phyloP scores from a whole-genome alignment of 2,888 invertebrate species.

The Dinocampus coccinellae region DNA sequence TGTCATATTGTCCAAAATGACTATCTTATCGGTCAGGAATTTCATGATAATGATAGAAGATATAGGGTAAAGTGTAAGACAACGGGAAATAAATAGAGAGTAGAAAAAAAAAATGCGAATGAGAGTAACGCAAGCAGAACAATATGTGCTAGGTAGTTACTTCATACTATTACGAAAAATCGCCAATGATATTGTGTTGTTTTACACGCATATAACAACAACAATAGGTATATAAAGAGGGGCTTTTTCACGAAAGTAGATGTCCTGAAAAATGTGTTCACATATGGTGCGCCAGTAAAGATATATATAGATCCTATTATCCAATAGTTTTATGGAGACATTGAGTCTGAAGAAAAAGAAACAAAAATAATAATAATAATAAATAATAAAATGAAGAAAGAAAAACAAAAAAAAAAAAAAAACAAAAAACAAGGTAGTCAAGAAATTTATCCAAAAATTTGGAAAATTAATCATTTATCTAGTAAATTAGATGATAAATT shows the following conservation, averaged over 20 bases:
- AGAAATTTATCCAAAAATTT: neutral
- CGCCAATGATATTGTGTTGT: slow-evolving; percentile 31
- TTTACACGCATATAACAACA: slow-evolving; percentile 5
- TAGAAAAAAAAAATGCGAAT: too few relatives aligned
- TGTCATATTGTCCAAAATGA: slow-evolving; percentile 40
- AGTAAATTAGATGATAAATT: too few relatives aligned
- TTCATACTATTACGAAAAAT: slow-evolving; percentile 39
- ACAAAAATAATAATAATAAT: too few relatives aligned
- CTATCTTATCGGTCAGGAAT: slow-evolving; percentile 44
- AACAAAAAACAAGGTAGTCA: neutral
- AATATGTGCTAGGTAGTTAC: neutral
- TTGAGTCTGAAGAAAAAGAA: neutral
- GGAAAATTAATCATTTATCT: neutral
- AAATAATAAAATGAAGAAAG: too few relatives aligned
- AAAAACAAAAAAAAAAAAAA: neutral
- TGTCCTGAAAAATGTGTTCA: slow-evolving; percentile 31
- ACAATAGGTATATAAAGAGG: neutral
- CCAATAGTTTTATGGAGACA: neutral
- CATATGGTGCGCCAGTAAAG: neutral
- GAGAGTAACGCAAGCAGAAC: neutral
- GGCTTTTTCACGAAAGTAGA: slow-evolving; percentile 21
- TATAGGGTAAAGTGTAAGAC: neutral
- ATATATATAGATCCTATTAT: neutral
- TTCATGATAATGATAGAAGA: slow-evolving; percentile 35
- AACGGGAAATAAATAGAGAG: too few relatives aligned